Evolutionary conservation across 2,888 invertebrate genomes (phyloP).

Genomic region (Drosophila lacicola): DNA sequence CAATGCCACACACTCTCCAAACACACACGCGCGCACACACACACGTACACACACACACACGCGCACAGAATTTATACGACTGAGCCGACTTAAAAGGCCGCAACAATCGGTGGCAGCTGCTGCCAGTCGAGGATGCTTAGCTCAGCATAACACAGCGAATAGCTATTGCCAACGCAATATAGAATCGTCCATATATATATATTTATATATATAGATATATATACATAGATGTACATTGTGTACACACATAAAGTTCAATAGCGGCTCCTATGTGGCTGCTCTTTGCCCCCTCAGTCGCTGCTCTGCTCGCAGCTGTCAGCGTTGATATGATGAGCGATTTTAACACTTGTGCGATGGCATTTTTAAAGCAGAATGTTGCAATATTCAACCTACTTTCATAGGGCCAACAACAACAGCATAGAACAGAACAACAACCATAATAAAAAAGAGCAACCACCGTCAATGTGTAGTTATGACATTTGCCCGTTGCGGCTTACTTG

Average conservation of each 20-base stretch:
- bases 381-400: slow-evolving; percentile 71
- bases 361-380: slow-evolving; percentile 73
- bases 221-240: slow-evolving; percentile 11
- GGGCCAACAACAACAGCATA: slow-evolving; percentile 25
- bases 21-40: slow-evolving; percentile 7
- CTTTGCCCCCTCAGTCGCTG: slow-evolving; percentile 6
- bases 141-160: slow-evolving; percentile 67
- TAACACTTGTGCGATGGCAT: slow-evolving; percentile 72
- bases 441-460: slow-evolving; percentile 31
- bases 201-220: slow-evolving; percentile 11
- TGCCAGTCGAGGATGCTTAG: slow-evolving; percentile 68
- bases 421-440: slow-evolving; percentile 10
- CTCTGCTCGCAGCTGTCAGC: slow-evolving; percentile 51
- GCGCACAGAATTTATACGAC: slow-evolving; percentile 40
- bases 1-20: slow-evolving; percentile 47
- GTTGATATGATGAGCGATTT: slow-evolving; percentile 79
- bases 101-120: slow-evolving; percentile 77
- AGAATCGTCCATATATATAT: slow-evolving; percentile 14
- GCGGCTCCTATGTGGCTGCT: slow-evolving; percentile 31
- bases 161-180: slow-evolving; percentile 42
- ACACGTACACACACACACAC: slow-evolving; percentile 6
- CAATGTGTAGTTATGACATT: slow-evolving; percentile 69
- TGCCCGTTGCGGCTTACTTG: slow-evolving; percentile 55
- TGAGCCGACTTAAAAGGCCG: slow-evolving; percentile 75
- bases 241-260: slow-evolving; percentile 69